Evolutionary conservation across 2,113 vertebrate genomes (phyloP).

Genomic region (Siniperca knerii): DNA sequence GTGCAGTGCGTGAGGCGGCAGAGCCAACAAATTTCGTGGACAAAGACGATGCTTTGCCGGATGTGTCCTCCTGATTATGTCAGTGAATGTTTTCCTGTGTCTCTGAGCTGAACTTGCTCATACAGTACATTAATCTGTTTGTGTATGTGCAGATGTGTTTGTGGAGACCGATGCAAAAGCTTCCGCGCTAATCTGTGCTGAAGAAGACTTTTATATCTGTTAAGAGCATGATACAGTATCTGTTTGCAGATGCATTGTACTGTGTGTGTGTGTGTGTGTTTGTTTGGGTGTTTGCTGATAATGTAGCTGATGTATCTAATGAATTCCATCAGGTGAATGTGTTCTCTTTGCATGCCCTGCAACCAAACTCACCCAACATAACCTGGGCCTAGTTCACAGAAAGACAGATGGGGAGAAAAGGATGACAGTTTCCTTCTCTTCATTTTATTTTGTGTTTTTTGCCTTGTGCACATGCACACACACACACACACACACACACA

Average conservation of each 20-base stretch:
- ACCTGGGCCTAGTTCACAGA: conserved; percentile 3
- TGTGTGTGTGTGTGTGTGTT: background rate
- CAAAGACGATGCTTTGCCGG: conserved; percentile 34
- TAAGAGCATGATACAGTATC: conserved; percentile 39
- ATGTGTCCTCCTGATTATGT: conserved; percentile 51
- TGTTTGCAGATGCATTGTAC: conserved; percentile 35
- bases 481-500: background rate
- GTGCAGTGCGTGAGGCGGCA: conserved; percentile 11
- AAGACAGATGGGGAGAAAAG: background rate
- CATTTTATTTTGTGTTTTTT: conserved; percentile 30
- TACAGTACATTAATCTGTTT: conserved; percentile 49
- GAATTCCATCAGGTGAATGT: conserved; percentile 21
- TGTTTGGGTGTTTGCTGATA: conserved; percentile 31
- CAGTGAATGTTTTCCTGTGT: conserved; percentile 34
- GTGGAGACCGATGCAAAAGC: conserved; percentile 32
- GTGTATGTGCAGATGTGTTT: conserved; percentile 52
- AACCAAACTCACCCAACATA: conserved; percentile 15
- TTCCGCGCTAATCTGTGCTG: conserved; percentile 61
- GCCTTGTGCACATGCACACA: conserved; percentile 6
- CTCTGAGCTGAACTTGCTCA: conserved; percentile 41
- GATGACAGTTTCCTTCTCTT: conserved; percentile 20
- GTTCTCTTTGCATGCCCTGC: conserved; percentile 1
- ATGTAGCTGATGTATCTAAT: conserved; percentile 3
- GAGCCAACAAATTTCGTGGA: conserved; percentile 22
- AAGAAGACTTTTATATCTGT: conserved; percentile 59